A percentile compares a stretch with the other conserved stretches of the same genome.
Evolutionary conservation across 2,113 vertebrate genomes (phyloP).

Genomic region (Scopus umbretta): DNA sequence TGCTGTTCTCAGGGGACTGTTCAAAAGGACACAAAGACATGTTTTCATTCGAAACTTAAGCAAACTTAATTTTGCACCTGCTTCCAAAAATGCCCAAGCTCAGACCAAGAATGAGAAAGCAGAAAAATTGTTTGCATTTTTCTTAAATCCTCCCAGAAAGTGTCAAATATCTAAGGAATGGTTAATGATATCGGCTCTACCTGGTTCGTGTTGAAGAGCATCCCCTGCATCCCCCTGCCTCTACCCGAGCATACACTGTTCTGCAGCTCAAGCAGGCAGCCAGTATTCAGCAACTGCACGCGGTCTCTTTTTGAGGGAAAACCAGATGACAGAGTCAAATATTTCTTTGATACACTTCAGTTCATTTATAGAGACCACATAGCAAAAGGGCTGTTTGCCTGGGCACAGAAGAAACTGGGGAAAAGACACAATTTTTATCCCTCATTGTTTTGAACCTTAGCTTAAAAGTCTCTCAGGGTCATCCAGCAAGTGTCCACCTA

Average conservation of each 20-base stretch:
- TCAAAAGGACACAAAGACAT: not conserved
- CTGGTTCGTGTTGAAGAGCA: rapidly evolving
- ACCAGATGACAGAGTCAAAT: not conserved
- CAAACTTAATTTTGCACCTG: not conserved
- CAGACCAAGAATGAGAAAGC: not conserved
- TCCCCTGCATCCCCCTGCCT: not conserved
- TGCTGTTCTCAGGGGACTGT: not conserved
- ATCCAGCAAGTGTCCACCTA: not conserved
- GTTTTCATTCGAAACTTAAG: not conserved
- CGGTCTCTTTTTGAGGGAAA: not conserved
- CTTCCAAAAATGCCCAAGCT: not conserved
- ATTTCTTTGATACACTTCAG: not conserved
- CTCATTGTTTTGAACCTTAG: not conserved
- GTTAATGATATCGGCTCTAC: not conserved
- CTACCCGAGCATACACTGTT: not conserved
- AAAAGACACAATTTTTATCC: not conserved
- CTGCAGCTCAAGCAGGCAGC: not conserved
- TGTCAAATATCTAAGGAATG: not conserved
- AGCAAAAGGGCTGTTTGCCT: not conserved
- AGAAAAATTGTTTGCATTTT: not conserved
- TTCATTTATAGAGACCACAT: not conserved
- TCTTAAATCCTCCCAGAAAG: not conserved
- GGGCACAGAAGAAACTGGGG: not conserved
- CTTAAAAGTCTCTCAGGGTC: not conserved
- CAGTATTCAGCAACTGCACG: not conserved